Evolutionary conservation across 2,113 vertebrate species (phyloP), one percentile per base, ranked within the genome.

Genomic region (Lophius piscatorius): DNA sequence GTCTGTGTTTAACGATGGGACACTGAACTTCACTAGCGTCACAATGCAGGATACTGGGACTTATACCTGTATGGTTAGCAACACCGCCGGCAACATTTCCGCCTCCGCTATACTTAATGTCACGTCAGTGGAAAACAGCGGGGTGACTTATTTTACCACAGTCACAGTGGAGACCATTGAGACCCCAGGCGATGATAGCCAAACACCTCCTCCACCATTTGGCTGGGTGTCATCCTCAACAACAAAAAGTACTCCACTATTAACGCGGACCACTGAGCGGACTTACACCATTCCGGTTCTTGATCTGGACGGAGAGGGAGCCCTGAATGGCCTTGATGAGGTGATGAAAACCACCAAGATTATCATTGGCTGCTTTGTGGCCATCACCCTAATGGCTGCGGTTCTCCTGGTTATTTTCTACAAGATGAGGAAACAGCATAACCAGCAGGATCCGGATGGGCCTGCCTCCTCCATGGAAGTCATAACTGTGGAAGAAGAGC

Each of bases 351-450:
- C 91, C 68, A 92, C 91, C 63, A 92, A 92, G 84, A 92, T 92
- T 45, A 92, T 92, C 50, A 92, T 92, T 4, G 91, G 91, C 68
- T 92, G 91, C 92, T 99, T 98, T 41, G 97, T 99, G 87, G 97
- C 97, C 87, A 99, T 99, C 83, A 99, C 97, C 0, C 95, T 99
- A 2, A 98, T 99, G 97, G 97, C 97, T 13, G 97, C 97, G 2
- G 96, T 98, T 70, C 94, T 99, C 91, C 89, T 99, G 80, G 95
- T 99, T 51, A 98, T 99, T 87, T 99, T 99, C 92, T 99, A 99
- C 92, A 99, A 99, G 91, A 98, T 99, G 96, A 93, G 97, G 82
- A 99, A 99, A 78, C 97, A 99, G 87, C 96, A 99, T 81, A 96
- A 98, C 88, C 93, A 95, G 78, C 95, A 97, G 83, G 97, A 93